Percentiles rank a stretch among this genome's conserved stretches.
These are phyloP conservation scores for Hippoglossus hippoglossus DNA, from an alignment of 2,797 vertebrate species.

Conservation along the genomic window DNA sequence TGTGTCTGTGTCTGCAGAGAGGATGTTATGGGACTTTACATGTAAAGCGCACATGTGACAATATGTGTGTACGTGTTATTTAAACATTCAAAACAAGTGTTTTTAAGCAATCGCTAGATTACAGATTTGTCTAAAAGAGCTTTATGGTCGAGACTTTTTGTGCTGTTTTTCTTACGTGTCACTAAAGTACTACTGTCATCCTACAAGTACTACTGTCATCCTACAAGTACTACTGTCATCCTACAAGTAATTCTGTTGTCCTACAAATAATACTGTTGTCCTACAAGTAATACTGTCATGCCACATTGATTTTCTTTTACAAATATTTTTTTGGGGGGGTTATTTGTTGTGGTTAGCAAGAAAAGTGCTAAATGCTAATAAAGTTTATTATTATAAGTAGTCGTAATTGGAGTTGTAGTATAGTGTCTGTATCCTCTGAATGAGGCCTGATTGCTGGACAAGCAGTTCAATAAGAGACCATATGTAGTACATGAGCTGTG, in stretches of 20 bases:
- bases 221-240: no score
- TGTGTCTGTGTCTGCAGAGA: no score
- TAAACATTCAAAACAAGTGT: neutral
- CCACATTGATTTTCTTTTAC: no score
- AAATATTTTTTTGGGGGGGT: no score
- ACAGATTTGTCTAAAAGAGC: neutral
- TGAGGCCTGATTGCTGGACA: neutral
- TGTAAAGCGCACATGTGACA: neutral
- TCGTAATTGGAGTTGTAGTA: no score
- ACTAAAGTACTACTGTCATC: neutral
- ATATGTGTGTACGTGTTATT: neutral
- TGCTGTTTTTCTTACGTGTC: neutral
- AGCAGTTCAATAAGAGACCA: neutral
- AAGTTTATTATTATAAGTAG: no score
- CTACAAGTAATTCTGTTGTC: no score
- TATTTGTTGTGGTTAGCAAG: no score
- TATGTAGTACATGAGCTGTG: slow-evolving; percentile 38
- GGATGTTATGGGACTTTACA: neutral
- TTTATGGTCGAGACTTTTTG: neutral
- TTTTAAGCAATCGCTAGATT: neutral
- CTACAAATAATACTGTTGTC: no score
- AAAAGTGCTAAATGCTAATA: no score
- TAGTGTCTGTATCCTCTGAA: neutral
- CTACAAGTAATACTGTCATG: no score
- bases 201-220: no score